Evolutionary conservation across 2,113 vertebrate genomes (phyloP).

Genomic region (Condylura cristata): DNA sequence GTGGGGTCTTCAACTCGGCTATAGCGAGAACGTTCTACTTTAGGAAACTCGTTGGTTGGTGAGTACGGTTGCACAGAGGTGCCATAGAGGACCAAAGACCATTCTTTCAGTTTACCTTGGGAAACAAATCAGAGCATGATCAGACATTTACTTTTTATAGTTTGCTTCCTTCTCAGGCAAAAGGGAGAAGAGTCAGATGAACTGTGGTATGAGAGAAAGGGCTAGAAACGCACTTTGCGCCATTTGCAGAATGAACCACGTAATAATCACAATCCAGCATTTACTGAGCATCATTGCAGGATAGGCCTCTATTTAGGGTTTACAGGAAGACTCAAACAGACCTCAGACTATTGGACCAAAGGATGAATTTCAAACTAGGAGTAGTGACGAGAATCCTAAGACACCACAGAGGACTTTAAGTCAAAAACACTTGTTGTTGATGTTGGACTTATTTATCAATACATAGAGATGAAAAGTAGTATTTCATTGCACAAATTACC

Average conservation of each 20-base stretch:
- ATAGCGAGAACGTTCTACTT: constrained; percentile 92
- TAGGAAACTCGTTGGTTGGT: constrained; percentile 87
- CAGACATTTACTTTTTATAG: neutral
- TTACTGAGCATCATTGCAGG: neutral
- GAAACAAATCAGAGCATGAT: constrained; percentile 59
- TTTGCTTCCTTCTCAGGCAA: neutral
- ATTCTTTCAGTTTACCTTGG: constrained; percentile 98
- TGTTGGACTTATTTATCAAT: neutral
- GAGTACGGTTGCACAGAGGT: constrained; percentile 97
- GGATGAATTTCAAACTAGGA: neutral
- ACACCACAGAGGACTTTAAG: neutral
- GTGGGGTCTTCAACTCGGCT: constrained; percentile 87
- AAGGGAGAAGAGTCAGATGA: neutral
- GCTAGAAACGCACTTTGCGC: neutral
- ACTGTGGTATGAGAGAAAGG: too few species aligned
- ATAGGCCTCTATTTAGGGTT: neutral
- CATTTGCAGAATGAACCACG: neutral
- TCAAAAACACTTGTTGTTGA: neutral
- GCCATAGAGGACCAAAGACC: constrained; percentile 97
- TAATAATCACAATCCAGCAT: neutral
- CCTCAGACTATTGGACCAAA: neutral
- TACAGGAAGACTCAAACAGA: neutral
- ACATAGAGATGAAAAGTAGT: neutral
- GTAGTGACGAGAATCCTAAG: neutral
- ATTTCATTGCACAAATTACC: neutral